Evolutionary conservation across 2,113 vertebrate genomes (phyloP).

Genomic region (Thinocorus orbignyianus): DNA sequence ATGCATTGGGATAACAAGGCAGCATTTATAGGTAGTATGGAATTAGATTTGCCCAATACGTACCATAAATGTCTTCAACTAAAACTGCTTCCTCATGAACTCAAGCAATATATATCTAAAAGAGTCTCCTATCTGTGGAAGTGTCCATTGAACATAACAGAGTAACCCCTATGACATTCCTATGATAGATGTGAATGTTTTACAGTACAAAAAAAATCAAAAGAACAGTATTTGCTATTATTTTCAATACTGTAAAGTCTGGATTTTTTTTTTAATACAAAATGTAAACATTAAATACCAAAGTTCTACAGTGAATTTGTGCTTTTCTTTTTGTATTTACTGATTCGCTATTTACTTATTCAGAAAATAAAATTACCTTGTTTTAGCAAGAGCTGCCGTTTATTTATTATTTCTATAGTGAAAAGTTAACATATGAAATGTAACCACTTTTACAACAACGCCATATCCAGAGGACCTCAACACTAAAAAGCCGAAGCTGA

Average conservation of each 20-base stretch:
- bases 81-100: not conserved
- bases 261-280: not conserved
- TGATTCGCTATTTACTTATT: not conserved
- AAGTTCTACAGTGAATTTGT: not conserved
- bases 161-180: not conserved
- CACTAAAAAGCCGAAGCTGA: not conserved
- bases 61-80: not conserved
- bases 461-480: not conserved
- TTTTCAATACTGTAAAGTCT: not conserved
- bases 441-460: not conserved
- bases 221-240: not conserved
- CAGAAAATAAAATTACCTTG: not conserved
- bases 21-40: not conserved
- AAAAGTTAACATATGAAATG: not conserved
- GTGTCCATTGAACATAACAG: not conserved
- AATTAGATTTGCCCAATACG: not conserved
- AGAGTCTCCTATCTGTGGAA: not conserved
- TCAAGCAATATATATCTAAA: not conserved
- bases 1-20: not conserved
- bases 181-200: not conserved
- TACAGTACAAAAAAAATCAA: not conserved
- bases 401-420: not conserved
- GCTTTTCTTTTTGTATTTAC: not conserved
- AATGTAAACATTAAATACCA: not conserved
- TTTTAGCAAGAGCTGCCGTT: not conserved